A percentile compares a stretch with the other conserved stretches of the same genome.
phyloP scores from a whole-genome alignment of 2,888 invertebrate genomes.

The Scaptomyza reducta region DNA sequence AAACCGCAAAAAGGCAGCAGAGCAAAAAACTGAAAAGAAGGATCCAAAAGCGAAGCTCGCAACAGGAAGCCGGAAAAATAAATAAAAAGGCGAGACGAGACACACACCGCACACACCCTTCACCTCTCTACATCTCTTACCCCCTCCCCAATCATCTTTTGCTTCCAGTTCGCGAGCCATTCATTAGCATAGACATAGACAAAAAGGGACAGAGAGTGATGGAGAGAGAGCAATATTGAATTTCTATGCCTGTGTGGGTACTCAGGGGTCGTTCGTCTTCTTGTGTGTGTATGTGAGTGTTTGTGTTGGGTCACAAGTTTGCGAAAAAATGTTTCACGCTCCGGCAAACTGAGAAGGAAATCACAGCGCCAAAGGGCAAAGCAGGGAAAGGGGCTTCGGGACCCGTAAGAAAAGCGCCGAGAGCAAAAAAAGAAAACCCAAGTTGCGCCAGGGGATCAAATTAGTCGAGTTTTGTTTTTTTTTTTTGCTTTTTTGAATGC shows the following conservation, averaged over 20 bases:
- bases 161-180: conserved; percentile 52
- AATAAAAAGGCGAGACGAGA: conserved; percentile 63
- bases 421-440: conserved; percentile 37
- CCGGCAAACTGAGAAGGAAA: conserved; percentile 56
- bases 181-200: conserved; percentile 71
- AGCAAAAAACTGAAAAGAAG: conserved; percentile 26
- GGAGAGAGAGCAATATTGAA: conserved; percentile 68
- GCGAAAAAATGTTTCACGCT: conserved; percentile 71
- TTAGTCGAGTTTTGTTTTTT: conserved; percentile 60
- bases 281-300: conserved; percentile 15
- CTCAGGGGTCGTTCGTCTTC: conserved; percentile 9
- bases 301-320: conserved; percentile 64
- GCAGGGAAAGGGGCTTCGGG: conserved; percentile 15
- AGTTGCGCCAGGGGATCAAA: conserved; percentile 75
- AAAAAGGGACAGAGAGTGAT: not conserved
- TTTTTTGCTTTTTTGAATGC: conserved; percentile 46
- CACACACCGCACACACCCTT: conserved; percentile 15
- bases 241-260: conserved; percentile 62
- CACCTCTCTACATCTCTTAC: not conserved
- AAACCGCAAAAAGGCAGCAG: conserved; percentile 69
- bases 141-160: not conserved
- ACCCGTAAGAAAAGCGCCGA: conserved; percentile 22
- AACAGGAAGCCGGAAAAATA: conserved; percentile 77
- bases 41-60: conserved; percentile 30
- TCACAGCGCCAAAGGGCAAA: conserved; percentile 43